Conservation (phyloP, 2,888 invertebrate genomes). For the Temnothorax rugatulus region DNA sequence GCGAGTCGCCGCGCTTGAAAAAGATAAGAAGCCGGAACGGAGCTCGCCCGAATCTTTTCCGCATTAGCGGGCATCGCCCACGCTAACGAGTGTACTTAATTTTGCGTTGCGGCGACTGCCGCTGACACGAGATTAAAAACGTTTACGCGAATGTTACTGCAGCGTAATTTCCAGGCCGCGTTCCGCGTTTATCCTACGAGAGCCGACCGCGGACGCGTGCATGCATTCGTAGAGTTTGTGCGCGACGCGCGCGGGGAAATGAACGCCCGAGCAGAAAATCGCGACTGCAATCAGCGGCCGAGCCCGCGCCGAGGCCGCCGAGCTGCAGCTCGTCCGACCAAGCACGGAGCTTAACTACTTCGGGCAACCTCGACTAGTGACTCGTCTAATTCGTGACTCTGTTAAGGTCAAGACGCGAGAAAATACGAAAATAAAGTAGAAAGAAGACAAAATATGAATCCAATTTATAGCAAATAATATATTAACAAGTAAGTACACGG, state of each 20-base stretch:
- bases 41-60: slow-evolving; percentile 76
- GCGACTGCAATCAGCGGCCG: slow-evolving; percentile 40
- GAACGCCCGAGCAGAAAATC: slow-evolving; percentile 50
- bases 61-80: slow-evolving; percentile 80
- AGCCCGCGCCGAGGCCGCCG: background rate
- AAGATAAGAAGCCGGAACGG: slow-evolving; percentile 68
- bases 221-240: slow-evolving; percentile 39
- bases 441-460: background rate
- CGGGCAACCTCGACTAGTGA: background rate
- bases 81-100: slow-evolving; percentile 83
- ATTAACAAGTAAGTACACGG: too few relatives aligned
- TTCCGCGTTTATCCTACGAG: slow-evolving; percentile 30
- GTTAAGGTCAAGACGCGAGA: background rate
- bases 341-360: slow-evolving; percentile 46
- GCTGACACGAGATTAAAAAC: slow-evolving; percentile 82
- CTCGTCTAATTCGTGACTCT: background rate
- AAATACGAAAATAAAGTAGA: background rate
- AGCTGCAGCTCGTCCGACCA: slow-evolving; percentile 27
- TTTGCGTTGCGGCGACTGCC: slow-evolving; percentile 76
- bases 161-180: slow-evolving; percentile 68
- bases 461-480: background rate
- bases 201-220: background rate
- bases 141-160: slow-evolving; percentile 76
- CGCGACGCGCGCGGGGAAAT: slow-evolving; percentile 30
- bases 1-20: slow-evolving; percentile 67